Conservation (phyloP, 2,888 invertebrate genomes). For the Pyrocoelia pectoralis region DNA sequence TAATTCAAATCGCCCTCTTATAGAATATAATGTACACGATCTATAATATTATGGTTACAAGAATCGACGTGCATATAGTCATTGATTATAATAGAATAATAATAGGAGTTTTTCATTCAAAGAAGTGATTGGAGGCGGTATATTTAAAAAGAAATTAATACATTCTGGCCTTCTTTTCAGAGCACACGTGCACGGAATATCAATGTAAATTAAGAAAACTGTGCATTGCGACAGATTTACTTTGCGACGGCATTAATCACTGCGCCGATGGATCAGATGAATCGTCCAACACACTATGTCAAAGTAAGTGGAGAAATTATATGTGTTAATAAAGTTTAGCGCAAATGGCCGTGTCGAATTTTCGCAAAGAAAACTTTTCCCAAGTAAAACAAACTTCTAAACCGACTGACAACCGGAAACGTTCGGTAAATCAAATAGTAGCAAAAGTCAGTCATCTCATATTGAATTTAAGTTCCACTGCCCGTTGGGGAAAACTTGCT, state of each 20-base stretch:
- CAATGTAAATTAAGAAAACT: conserved; percentile 86
- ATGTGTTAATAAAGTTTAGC: background rate
- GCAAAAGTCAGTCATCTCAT: no score
- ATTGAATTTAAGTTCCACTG: conserved; percentile 8
- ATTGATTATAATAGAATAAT: no score
- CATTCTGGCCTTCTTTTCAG: conserved; percentile 63
- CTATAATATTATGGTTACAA: no score
- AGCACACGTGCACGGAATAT: conserved; percentile 89
- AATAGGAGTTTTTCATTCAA: no score
- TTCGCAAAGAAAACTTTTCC: background rate
- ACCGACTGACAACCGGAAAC: background rate
- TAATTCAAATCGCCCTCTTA: no score
- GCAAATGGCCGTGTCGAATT: background rate
- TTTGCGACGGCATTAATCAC: conserved; percentile 93
- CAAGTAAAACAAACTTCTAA: conserved; percentile 15
- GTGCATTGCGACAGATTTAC: conserved; percentile 90
- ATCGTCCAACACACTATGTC: conserved; percentile 83
- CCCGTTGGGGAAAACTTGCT: background rate
- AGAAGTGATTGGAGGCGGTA: no score
- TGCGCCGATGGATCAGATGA: conserved; percentile 95
- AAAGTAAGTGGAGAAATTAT: conserved; percentile 71
- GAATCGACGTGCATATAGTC: no score
- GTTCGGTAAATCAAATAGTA: conserved; percentile 14
- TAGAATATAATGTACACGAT: no score
- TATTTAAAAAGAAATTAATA: background rate